Conservation (phyloP, 2,113 vertebrate species). For the Callocephalon fimbriatum region DNA sequence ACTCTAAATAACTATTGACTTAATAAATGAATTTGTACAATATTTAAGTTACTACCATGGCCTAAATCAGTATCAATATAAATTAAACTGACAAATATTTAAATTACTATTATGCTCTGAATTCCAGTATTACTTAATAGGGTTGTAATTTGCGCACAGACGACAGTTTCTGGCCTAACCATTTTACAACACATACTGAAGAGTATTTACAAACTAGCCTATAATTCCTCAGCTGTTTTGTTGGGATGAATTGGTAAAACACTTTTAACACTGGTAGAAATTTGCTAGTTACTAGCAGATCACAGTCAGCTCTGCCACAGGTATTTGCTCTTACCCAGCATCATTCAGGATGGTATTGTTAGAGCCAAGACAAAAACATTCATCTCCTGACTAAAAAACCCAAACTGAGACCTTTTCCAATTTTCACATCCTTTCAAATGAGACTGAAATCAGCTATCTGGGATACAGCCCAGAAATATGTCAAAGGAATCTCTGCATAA, state of each 20-base stretch:
- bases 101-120: background rate
- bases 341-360: background rate
- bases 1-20: background rate
- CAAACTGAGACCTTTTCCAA: background rate
- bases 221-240: background rate
- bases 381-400: background rate
- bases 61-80: conserved; percentile 2
- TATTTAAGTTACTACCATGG: background rate
- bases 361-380: background rate
- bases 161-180: background rate
- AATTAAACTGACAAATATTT: conserved; percentile 18
- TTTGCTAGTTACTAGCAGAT: background rate
- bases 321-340: background rate
- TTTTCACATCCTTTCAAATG: background rate
- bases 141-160: background rate
- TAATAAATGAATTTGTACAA: background rate
- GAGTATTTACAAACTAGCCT: background rate
- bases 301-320: background rate
- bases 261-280: background rate
- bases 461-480: background rate
- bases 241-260: background rate
- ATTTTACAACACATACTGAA: background rate
- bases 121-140: background rate
- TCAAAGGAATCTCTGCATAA: background rate
- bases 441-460: background rate